Percentiles rank a stretch among this genome's conserved stretches.
Evolutionary conservation across 2,113 vertebrate species (phyloP).

Genomic region (Calypte anna): DNA sequence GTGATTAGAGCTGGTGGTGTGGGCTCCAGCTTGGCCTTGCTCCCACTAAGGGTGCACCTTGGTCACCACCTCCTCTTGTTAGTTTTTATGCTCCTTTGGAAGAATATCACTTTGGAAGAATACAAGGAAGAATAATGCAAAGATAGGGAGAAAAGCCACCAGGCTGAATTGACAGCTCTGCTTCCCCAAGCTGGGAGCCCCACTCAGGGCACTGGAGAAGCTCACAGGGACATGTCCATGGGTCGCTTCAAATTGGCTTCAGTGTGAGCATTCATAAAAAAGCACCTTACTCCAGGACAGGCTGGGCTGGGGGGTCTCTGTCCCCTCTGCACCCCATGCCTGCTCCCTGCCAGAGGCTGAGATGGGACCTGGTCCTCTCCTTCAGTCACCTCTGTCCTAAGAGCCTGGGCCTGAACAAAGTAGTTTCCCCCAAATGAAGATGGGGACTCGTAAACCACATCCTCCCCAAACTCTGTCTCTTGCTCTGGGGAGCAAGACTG

Average conservation of each 20-base stretch:
- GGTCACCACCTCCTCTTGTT: rapidly evolving
- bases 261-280: not conserved
- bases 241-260: not conserved
- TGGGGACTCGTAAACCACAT: not conserved
- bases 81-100: not conserved
- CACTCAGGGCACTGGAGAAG: rapidly evolving
- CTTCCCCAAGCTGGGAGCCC: rapidly evolving
- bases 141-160: not conserved
- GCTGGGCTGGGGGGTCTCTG: not conserved
- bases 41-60: rapidly evolving
- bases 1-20: rapidly evolving
- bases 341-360: not conserved
- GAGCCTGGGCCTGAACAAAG: not conserved
- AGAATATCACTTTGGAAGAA: not conserved
- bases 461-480: not conserved
- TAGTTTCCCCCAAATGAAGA: not conserved
- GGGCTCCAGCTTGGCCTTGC: not conserved
- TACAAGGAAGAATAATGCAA: not conserved
- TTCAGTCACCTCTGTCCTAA: not conserved
- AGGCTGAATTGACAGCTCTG: not conserved
- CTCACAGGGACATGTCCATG: rapidly evolving
- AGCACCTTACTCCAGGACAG: not conserved
- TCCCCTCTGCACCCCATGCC: not conserved
- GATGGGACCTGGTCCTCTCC: not conserved
- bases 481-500: not conserved